Percentiles rank a stretch among this genome's conserved stretches.
Conservation (phyloP, 2,797 vertebrate species). For the Melanotaenia nigrans region DNA sequence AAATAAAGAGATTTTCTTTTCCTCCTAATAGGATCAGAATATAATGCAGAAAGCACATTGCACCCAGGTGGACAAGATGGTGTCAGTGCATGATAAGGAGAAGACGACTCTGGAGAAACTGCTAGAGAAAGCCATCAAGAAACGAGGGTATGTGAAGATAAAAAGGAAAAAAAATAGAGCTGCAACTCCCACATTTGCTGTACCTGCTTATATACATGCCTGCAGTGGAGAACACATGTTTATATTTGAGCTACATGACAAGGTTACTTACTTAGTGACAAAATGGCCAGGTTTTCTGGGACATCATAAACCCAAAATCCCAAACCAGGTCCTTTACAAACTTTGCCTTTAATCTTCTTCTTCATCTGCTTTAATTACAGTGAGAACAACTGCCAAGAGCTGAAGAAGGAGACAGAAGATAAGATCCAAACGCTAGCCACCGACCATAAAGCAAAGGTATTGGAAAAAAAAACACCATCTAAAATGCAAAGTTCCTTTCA, state of each 20-base stretch:
- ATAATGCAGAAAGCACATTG: conserved; percentile 96
- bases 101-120: conserved; percentile 91
- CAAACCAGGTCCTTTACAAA: too few species aligned
- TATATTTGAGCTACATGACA: background rate
- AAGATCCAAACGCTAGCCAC: conserved; percentile 92
- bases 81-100: conserved; percentile 95
- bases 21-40: conserved; percentile 88
- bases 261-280: background rate
- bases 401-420: conserved; percentile 98
- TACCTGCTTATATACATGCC: background rate
- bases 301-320: too few species aligned
- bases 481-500: background rate
- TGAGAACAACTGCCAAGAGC: conserved; percentile 95
- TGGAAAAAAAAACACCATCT: background rate
- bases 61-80: conserved; percentile 95
- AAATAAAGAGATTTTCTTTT: background rate
- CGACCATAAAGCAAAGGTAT: conserved; percentile 97
- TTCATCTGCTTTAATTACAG: conserved; percentile 71
- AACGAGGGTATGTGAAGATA: conserved; percentile 87
- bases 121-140: conserved; percentile 96
- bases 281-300: too few species aligned
- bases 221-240: background rate
- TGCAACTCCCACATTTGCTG: background rate
- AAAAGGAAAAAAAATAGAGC: too few species aligned
- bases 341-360: too few species aligned